These are phyloP conservation scores for Trichogramma evanescens DNA, from an alignment of 2,888 invertebrate genomes.

Conservation along the genomic window DNA sequence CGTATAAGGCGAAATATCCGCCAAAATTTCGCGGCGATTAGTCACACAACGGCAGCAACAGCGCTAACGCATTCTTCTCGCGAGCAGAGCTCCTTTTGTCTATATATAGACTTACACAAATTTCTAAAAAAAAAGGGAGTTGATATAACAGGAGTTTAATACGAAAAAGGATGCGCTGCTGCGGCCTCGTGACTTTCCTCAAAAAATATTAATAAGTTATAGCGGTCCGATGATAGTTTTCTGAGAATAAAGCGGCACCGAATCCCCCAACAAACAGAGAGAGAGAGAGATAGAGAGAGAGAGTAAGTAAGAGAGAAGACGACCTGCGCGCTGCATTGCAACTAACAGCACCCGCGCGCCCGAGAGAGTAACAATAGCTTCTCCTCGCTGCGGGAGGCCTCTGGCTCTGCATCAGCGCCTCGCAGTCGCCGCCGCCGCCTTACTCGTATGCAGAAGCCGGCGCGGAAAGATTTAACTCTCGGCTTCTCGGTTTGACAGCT, in stretches of 20 bases:
- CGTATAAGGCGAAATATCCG: no score
- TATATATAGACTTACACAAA: no score
- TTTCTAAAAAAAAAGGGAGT: no score
- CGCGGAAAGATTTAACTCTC: constrained; percentile 19
- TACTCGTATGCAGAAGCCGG: no score
- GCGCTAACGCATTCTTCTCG: no score
- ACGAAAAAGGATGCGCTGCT: neutral
- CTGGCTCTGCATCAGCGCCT: neutral
- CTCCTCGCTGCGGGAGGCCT: constrained; percentile 40
- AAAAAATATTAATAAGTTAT: constrained; percentile 46
- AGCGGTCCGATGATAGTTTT: constrained; percentile 38
- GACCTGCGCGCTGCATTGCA: no score
- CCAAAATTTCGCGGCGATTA: no score
- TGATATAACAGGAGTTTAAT: no score
- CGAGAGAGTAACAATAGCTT: constrained; percentile 36
- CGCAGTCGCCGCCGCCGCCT: no score
- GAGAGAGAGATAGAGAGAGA: constrained; percentile 14
- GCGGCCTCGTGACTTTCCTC: constrained; percentile 27
- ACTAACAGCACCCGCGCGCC: neutral
- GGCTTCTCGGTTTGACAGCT: constrained; percentile 14
- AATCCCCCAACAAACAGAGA: constrained; percentile 5
- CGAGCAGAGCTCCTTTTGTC: no score
- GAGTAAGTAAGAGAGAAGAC: constrained; percentile 18
- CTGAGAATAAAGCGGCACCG: constrained; percentile 24
- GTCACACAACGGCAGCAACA: no score